Evolutionary conservation across 2,113 vertebrate genomes (phyloP).

Genomic region (Cranoglanis bouderius): DNA sequence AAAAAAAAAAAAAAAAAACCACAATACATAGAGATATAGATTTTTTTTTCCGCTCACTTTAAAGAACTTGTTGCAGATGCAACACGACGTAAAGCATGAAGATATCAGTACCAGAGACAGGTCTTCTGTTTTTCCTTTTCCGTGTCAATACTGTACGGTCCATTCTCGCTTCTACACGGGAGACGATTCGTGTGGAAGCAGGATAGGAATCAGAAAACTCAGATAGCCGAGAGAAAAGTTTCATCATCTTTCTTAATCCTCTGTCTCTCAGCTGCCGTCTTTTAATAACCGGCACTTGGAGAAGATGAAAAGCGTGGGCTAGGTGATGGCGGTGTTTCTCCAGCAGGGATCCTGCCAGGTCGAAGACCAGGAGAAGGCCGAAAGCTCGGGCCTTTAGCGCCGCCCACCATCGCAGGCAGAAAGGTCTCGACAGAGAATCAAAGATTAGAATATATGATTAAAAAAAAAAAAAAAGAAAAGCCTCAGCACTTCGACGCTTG

Average conservation of each 20-base stretch:
- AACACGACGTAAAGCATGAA: not conserved
- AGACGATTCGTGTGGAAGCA: not conserved
- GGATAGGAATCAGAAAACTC: not conserved
- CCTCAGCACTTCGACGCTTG: not conserved
- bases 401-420: slow-evolving; percentile 31
- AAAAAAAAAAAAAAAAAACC: too few species aligned
- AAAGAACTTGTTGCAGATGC: not conserved
- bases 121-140: not conserved
- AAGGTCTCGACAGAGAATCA: slow-evolving; percentile 38
- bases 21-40: not conserved
- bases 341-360: slow-evolving; percentile 43
- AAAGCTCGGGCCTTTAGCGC: slow-evolving; percentile 19
- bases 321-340: slow-evolving; percentile 40
- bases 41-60: not conserved
- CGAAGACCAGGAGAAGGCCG: slow-evolving; percentile 25
- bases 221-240: slow-evolving; percentile 29
- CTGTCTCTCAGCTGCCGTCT: slow-evolving; percentile 26
- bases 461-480: too few species aligned
- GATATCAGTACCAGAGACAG: too few species aligned
- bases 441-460: slow-evolving; percentile 45
- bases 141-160: not conserved
- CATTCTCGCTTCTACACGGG: not conserved
- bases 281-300: slow-evolving; percentile 42
- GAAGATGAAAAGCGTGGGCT: slow-evolving; percentile 44
- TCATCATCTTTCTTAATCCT: slow-evolving; percentile 38